Evolutionary conservation across 1,140 invertebrate genomes (phyloP).

Genomic region (Campoletis sonorensis): DNA sequence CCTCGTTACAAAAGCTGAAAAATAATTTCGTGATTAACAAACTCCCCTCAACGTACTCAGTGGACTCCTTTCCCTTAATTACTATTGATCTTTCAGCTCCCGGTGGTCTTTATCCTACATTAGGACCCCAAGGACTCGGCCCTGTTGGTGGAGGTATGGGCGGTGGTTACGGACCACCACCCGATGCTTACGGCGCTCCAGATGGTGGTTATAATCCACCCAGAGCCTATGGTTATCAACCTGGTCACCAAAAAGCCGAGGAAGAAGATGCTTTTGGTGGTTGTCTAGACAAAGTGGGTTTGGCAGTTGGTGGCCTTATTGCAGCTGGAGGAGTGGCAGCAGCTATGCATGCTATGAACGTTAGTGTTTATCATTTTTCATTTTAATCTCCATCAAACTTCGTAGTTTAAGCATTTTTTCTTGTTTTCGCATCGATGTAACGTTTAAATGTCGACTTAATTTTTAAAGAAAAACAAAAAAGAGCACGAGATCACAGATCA

Average conservation of each 20-base stretch:
- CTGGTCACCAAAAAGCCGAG: conserved; percentile 62
- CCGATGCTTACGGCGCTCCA: conserved; percentile 37
- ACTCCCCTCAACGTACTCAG: neutral
- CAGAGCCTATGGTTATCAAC: conserved; percentile 58
- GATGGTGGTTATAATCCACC: conserved; percentile 56
- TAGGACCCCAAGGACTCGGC: conserved; percentile 60
- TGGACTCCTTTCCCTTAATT: neutral
- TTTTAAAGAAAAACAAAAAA: conserved; percentile 67
- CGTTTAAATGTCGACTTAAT: neutral
- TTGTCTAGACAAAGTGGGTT: conserved; percentile 70
- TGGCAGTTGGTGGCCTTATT: conserved; percentile 71
- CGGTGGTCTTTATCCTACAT: conserved; percentile 68
- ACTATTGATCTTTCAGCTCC: conserved; percentile 57
- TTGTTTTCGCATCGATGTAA: neutral
- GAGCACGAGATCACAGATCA: conserved; percentile 62
- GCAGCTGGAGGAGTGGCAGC: conserved; percentile 73
- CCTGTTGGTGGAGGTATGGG: conserved; percentile 37
- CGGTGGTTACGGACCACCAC: conserved; percentile 53
- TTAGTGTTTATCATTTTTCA: conserved; percentile 48
- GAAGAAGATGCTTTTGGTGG: conserved; percentile 64
- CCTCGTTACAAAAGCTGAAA: too few relatives aligned
- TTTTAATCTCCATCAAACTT: too few relatives aligned
- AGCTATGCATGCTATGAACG: conserved; percentile 69
- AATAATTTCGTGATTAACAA: too few relatives aligned
- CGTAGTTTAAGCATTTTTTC: conserved; percentile 6